Evolutionary conservation across 2,888 invertebrate genomes (phyloP).

Genomic region (Entomobrya multifasciata): DNA sequence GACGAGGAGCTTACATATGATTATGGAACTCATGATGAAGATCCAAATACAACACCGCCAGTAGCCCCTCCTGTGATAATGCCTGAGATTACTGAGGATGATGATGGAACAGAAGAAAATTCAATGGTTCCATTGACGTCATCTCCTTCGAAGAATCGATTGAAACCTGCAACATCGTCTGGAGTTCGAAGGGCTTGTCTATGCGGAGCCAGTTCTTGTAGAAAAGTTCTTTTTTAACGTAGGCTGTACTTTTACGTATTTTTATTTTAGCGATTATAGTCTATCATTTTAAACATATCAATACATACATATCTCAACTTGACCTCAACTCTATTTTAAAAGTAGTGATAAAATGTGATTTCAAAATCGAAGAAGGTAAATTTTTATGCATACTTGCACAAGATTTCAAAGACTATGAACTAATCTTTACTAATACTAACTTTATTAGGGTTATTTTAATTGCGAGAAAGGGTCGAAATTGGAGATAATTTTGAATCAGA

Average conservation of each 20-base stretch:
- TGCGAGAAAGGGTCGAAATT: no score
- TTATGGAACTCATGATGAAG: constrained; percentile 83
- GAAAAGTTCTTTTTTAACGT: constrained; percentile 86
- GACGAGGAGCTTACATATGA: constrained; percentile 96
- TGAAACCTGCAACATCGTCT: constrained; percentile 48
- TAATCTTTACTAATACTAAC: no score
- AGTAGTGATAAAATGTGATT: neutral
- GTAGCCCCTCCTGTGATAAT: neutral
- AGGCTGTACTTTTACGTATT: neutral
- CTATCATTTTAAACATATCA: neutral
- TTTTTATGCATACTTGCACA: neutral
- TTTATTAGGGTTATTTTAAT: no score
- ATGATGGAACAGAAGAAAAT: constrained; percentile 35
- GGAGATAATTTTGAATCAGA: no score
- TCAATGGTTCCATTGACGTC: neutral
- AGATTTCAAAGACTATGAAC: no score
- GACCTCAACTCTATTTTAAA: neutral
- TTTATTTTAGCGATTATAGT: neutral
- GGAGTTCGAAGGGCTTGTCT: constrained; percentile 44
- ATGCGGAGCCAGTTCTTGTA: constrained; percentile 88
- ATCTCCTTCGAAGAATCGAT: constrained; percentile 83
- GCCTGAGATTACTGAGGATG: constrained; percentile 77
- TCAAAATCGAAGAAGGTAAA: neutral
- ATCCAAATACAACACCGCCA: constrained; percentile 2
- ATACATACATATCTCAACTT: neutral